Percentiles rank a stretch among this genome's conserved stretches.
phyloP scores from a whole-genome alignment of 2,113 vertebrate genomes.

The Grammomys surdaster region DNA sequence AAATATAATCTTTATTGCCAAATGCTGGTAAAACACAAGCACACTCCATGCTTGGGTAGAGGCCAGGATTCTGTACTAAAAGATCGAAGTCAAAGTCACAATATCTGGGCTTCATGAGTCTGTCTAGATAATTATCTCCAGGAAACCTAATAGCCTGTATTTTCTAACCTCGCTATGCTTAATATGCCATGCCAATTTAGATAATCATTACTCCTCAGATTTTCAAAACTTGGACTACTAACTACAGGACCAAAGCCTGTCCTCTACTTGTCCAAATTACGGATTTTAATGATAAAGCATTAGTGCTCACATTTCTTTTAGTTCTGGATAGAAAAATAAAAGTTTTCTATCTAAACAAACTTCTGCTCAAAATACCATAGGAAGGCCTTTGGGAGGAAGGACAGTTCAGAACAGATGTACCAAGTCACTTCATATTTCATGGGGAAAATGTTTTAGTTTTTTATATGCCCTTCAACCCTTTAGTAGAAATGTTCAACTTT shows the following conservation, averaged over 20 bases:
- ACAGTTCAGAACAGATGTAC: background rate
- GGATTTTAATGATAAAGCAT: constrained; percentile 21
- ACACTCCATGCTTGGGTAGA: constrained; percentile 13
- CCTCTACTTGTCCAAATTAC: background rate
- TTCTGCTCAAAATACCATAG: background rate
- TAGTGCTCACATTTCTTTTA: constrained; percentile 48
- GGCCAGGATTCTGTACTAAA: constrained; percentile 39
- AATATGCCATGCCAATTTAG: constrained; percentile 46
- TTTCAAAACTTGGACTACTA: constrained; percentile 7
- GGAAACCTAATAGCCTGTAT: constrained; percentile 10
- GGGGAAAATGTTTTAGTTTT: background rate
- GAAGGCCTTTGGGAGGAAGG: background rate
- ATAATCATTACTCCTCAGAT: constrained; percentile 25
- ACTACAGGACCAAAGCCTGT: background rate
- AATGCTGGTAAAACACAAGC: constrained; percentile 21
- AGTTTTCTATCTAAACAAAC: background rate
- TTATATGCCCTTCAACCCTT: background rate
- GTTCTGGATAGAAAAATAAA: constrained; percentile 24
- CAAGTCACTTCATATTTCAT: background rate
- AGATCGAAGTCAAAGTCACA: constrained; percentile 7
- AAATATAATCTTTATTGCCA: constrained; percentile 44
- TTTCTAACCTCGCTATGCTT: constrained; percentile 53
- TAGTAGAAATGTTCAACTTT: background rate
- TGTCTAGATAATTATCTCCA: constrained; percentile 12
- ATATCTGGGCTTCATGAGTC: constrained; percentile 6